Base-by-base conservation (phyloP, 2,888 invertebrate genomes). In the Tipula confusa region DNA sequence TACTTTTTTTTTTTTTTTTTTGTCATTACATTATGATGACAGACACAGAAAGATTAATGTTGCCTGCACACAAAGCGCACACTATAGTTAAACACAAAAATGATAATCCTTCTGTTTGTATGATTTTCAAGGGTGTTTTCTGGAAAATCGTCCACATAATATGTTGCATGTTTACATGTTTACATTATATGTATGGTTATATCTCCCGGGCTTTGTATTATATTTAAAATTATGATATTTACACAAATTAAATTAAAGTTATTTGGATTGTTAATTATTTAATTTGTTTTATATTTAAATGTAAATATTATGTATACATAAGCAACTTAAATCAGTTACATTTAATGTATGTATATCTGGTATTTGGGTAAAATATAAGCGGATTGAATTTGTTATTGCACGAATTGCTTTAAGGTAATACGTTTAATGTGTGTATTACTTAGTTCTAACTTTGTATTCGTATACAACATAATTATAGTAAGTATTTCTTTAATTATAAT, bases 141-240 rank as follows among this genome's bases (percentile, higher is more conserved):
- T 9, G 36, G 36, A 36, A 3, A 43, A 43, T 43, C 24, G 64
- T 43, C 9, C 64, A 64, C 11, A 64, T 24, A 64, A 24, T 64
- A 64, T 64, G 64, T 64, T 64, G 64, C 64, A 64, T 64, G 64
- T 64, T 64, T 64, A 64, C 7, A 24, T 64, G 64, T 64, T 64
- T 64, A 64, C 64, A 24, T 64, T 64, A 3, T 64, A 64, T 38
- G 38, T 38, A 13, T 38, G 18, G 48, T 18, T 64, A 24, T 64
- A 7, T 64, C 64, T 64, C 64, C 64, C 64, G 64, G 64, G 64
- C 9, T 2, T 64, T 64, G 9, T 24, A 15, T 64, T 24, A 9
- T 64, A 24, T n/a, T n/a, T n/a, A n/a, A 64, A 24, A 43, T 0
- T 5, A 64, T 64, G 1, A 24, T 24, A 2, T 64, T 64, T 64